These are phyloP conservation scores for Trypoxylus dichotomus DNA, from an alignment of 1,140 invertebrate species.

Conservation along the genomic window DNA sequence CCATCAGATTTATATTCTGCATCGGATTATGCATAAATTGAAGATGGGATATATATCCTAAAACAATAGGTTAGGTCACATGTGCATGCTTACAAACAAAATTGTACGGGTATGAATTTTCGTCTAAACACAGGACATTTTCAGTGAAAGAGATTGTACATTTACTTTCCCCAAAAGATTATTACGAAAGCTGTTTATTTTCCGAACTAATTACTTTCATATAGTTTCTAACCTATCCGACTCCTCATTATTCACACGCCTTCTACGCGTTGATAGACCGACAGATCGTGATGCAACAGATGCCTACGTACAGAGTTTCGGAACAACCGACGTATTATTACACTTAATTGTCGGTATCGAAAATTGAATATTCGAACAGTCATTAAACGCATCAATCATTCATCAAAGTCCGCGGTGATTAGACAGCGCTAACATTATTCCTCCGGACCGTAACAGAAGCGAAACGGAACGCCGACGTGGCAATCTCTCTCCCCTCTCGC, in stretches of 20 bases:
- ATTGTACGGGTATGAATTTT: too few relatives aligned
- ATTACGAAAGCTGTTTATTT: neutral
- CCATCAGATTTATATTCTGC: too few relatives aligned
- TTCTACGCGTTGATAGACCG: neutral
- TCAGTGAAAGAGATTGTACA: neutral
- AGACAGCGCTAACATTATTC: neutral
- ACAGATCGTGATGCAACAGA: neutral
- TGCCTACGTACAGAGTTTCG: neutral
- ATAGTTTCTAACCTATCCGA: neutral
- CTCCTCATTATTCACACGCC: neutral
- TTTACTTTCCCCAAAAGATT: neutral
- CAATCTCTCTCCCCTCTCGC: neutral
- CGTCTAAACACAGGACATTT: too few relatives aligned
- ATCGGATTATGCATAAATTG: too few relatives aligned
- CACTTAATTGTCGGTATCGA: constrained; percentile 17
- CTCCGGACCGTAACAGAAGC: neutral
- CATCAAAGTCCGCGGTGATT: neutral
- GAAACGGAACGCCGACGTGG: neutral
- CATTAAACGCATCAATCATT: constrained; percentile 15
- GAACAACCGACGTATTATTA: neutral
- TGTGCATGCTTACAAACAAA: too few relatives aligned
- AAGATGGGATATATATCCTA: too few relatives aligned
- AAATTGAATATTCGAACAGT: constrained; percentile 11
- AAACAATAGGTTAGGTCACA: too few relatives aligned
- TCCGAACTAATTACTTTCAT: constrained; percentile 2